A percentile compares a stretch with the other conserved stretches of the same genome.
phyloP scores from a whole-genome alignment of 1,140 invertebrate genomes.

The Calycopis cecrops region DNA sequence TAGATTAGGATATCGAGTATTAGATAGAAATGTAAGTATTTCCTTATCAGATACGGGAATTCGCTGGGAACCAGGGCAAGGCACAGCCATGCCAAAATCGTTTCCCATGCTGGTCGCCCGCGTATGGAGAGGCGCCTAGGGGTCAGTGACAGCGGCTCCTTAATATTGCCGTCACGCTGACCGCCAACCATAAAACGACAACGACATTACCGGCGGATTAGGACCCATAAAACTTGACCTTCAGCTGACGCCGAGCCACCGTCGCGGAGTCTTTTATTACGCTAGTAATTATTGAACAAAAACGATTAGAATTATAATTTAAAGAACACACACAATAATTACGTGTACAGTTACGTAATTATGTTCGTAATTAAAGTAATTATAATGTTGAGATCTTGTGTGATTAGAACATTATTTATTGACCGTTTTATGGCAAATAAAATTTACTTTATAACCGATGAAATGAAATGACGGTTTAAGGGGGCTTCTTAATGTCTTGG shows the following conservation, averaged over 20 bases:
- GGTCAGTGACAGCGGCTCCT: constrained; percentile 17
- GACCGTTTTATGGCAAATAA: too few species aligned
- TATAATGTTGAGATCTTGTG: too few species aligned
- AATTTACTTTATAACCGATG: too few species aligned
- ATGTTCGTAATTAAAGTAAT: too few species aligned
- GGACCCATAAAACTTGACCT: constrained; percentile 51
- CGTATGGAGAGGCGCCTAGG: constrained; percentile 33
- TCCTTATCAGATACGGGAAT: neutral
- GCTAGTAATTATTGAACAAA: constrained; percentile 2
- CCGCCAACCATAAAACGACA: constrained; percentile 41
- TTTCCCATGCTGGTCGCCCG: constrained; percentile 51
- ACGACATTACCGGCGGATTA: constrained; percentile 46
- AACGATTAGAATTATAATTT: neutral
- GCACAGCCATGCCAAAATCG: constrained; percentile 5
- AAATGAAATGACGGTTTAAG: too few species aligned
- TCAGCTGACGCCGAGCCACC: constrained; percentile 23
- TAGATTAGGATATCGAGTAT: too few species aligned
- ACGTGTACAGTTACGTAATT: too few species aligned
- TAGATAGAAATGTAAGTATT: too few species aligned
- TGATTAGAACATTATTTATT: too few species aligned
- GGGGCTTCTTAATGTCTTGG: too few species aligned
- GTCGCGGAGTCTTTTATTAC: too few species aligned
- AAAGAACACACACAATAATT: too few species aligned
- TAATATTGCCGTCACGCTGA: constrained; percentile 41
- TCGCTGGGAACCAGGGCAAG: constrained; percentile 1